Evolutionary conservation across 1,140 invertebrate species (phyloP).

Genomic region (Drosophila kurseongensis): DNA sequence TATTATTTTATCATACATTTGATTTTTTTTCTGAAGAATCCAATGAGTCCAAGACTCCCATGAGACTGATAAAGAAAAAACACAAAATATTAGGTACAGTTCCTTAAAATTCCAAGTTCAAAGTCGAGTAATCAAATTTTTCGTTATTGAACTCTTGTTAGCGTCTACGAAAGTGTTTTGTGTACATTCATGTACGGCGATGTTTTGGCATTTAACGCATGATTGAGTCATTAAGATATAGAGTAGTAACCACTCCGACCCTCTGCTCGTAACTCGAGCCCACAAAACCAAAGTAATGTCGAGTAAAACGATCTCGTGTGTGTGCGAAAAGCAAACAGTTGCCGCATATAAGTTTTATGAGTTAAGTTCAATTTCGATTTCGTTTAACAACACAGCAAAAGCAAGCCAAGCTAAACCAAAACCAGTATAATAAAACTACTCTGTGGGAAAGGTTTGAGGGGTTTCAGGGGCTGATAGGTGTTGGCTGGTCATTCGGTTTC

Average conservation of each 20-base stretch:
- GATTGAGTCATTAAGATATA: slow-evolving; percentile 52
- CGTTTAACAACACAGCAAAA: slow-evolving; percentile 37
- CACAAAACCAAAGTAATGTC: slow-evolving; percentile 24
- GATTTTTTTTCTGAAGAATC: too few relatives aligned
- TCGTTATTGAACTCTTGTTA: slow-evolving; percentile 53
- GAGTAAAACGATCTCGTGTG: slow-evolving; percentile 65
- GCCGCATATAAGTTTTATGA: slow-evolving; percentile 44
- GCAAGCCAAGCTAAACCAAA: slow-evolving; percentile 17
- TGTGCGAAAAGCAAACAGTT: slow-evolving; percentile 61
- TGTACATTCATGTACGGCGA: slow-evolving; percentile 1
- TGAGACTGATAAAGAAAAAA: too few relatives aligned
- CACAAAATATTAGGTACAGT: too few relatives aligned
- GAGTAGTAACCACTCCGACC: slow-evolving; percentile 1
- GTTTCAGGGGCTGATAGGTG: slow-evolving; percentile 20
- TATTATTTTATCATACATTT: too few relatives aligned
- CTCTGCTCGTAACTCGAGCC: slow-evolving; percentile 25
- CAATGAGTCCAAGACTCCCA: too few relatives aligned
- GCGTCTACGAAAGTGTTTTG: slow-evolving; percentile 18
- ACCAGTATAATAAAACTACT: slow-evolving; percentile 38
- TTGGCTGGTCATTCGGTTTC: slow-evolving; percentile 30
- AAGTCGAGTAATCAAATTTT: slow-evolving; percentile 51
- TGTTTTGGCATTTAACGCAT: slow-evolving; percentile 59
- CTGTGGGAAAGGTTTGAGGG: slow-evolving; percentile 7
- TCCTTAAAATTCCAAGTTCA: slow-evolving; percentile 41
- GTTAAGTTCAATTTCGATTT: slow-evolving; percentile 42